These are phyloP conservation scores for Lerema accius DNA, from an alignment of 1,140 invertebrate species.

Conservation along the genomic window DNA sequence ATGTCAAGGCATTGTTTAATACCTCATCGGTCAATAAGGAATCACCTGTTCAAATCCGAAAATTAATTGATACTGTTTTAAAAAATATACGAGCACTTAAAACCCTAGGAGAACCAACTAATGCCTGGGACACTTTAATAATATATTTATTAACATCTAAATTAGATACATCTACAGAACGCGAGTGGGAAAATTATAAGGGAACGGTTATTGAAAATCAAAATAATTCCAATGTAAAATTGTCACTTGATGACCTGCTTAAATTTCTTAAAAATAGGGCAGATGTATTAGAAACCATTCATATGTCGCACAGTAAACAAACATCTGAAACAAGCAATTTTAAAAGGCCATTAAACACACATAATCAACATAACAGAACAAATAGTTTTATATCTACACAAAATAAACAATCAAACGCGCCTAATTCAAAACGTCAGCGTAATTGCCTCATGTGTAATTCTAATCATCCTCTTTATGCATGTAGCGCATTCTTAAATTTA, in stretches of 20 bases:
- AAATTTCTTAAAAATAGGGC: conserved; percentile 28
- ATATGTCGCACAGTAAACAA: conserved; percentile 6
- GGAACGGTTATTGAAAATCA: conserved; percentile 12
- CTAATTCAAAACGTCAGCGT: conserved; percentile 6
- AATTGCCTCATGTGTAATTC: conserved; percentile 8
- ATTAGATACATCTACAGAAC: conserved; percentile 5
- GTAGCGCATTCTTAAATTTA: conserved; percentile 27
- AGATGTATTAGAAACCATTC: conserved; percentile 8
- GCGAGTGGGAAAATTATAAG: conserved; percentile 12
- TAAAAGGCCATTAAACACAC: conserved; percentile 6
- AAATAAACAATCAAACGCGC: background rate
- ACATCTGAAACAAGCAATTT: background rate
- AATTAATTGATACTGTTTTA: background rate
- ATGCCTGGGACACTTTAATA: conserved; percentile 7
- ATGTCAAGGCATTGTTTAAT: background rate
- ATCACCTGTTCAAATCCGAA: background rate
- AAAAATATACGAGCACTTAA: conserved; percentile 8
- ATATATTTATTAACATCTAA: conserved; percentile 6
- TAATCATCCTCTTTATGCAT: conserved; percentile 21
- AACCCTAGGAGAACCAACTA: conserved; percentile 1
- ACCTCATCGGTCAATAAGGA: background rate
- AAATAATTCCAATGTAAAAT: background rate
- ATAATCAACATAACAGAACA: conserved; percentile 16
- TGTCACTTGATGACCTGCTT: conserved; percentile 22
- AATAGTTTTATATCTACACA: conserved; percentile 13